Percentiles rank a stretch among this genome's conserved stretches.
phyloP scores from a whole-genome alignment of 1,140 invertebrate species.

The Trypoxylus dichotomus region DNA sequence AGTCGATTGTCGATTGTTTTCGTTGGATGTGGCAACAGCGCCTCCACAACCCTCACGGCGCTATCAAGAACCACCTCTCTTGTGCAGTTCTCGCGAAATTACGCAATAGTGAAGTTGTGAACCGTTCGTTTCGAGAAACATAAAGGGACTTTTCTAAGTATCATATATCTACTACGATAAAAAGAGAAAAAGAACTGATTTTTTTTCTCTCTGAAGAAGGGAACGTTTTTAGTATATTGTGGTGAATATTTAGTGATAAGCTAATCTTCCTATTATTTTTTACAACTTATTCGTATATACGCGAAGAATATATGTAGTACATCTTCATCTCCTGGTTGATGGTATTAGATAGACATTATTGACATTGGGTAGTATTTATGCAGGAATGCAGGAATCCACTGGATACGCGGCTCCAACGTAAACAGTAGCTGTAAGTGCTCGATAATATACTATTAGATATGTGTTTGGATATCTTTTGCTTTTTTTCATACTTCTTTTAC shows the following conservation, averaged over 20 bases:
- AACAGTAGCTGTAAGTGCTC: conserved; percentile 15
- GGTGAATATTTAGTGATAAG: too few relatives aligned
- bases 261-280: too few relatives aligned
- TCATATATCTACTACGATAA: too few relatives aligned
- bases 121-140: not conserved
- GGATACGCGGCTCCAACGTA: not conserved
- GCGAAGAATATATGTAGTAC: too few relatives aligned
- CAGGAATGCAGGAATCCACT: conserved; percentile 9
- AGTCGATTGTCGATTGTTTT: conserved; percentile 1
- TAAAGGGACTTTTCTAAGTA: not conserved
- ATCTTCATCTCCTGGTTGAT: not conserved
- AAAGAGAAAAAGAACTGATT: too few relatives aligned
- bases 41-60: not conserved
- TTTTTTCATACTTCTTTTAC: not conserved
- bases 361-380: not conserved
- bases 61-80: not conserved
- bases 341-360: not conserved
- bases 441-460: not conserved
- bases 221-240: too few relatives aligned
- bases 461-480: not conserved
- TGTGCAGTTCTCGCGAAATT: conserved; percentile 17
- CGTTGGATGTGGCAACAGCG: conserved; percentile 5
- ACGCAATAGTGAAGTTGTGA: conserved; percentile 21
- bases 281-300: too few relatives aligned
- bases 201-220: too few relatives aligned